These are phyloP conservation scores for fruit fly (Drosophila melanogaster) DNA, from an alignment of 1,140 invertebrate species.

Conservation along the genomic window DNA sequence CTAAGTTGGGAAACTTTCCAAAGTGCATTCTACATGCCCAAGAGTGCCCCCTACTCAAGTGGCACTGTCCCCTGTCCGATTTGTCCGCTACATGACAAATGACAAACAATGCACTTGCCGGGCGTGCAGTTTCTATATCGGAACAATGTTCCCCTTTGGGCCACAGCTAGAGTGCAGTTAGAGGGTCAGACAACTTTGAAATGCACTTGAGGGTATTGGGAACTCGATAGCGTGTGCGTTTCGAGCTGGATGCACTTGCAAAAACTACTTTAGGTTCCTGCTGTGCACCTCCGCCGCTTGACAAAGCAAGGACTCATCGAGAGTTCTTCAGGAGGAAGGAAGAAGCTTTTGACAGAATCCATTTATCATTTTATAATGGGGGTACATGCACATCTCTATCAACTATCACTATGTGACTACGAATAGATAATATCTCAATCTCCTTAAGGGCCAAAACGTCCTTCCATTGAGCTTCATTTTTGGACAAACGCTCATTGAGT, in stretches of 20 bases:
- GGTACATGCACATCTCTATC: no score
- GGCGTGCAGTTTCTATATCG: constrained; percentile 22
- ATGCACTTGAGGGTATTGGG: constrained; percentile 69
- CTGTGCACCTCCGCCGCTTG: constrained; percentile 13
- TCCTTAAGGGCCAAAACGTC: no score
- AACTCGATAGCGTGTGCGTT: constrained; percentile 9
- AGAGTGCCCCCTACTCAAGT: constrained; percentile 28
- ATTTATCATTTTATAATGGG: no score
- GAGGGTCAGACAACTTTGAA: constrained; percentile 66
- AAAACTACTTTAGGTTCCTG: constrained; percentile 24
- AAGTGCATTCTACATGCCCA: constrained; percentile 68
- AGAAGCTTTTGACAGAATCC: not conserved
- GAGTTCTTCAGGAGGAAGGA: not conserved
- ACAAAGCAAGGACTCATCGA: constrained; percentile 2
- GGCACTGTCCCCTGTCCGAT: constrained; percentile 4
- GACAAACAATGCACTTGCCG: constrained; percentile 38
- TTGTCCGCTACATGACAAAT: constrained; percentile 38
- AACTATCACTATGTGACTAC: no score
- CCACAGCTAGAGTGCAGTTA: constrained; percentile 26
- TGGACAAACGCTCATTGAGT: not conserved
- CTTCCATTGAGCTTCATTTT: no score
- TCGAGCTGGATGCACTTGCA: not conserved
- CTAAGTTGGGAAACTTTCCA: constrained; percentile 61
- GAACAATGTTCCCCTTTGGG: constrained; percentile 40
- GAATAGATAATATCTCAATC: no score